phyloP scores from a whole-genome alignment of 2,797 vertebrate genomes.

The Artibeus jamaicensis region DNA sequence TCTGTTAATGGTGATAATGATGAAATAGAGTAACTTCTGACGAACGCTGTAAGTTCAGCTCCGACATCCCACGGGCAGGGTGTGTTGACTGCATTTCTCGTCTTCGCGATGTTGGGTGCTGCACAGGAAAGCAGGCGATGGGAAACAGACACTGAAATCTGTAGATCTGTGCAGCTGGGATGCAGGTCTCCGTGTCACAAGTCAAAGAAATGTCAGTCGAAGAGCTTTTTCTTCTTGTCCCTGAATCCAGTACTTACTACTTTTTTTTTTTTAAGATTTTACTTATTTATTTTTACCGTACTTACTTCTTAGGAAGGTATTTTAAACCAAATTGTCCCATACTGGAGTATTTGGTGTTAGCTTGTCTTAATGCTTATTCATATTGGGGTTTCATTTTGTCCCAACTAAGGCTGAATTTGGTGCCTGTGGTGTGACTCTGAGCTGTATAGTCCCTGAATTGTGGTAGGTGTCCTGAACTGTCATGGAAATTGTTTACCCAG shows the following conservation, averaged over 20 bases:
- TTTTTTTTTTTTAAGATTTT: not conserved
- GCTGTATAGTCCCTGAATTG: not conserved
- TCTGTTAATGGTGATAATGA: not conserved
- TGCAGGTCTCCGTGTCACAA: not conserved
- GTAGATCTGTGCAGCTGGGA: not conserved
- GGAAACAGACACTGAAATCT: not conserved
- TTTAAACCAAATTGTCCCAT: not conserved
- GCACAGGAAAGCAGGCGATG: slow-evolving; percentile 48
- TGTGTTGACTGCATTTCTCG: slow-evolving; percentile 46
- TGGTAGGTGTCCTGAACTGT: not conserved
- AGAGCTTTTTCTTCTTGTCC: slow-evolving; percentile 24
- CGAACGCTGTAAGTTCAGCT: slow-evolving; percentile 57
- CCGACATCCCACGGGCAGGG: slow-evolving; percentile 40
- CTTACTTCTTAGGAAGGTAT: slow-evolving; percentile 21
- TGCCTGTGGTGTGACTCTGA: not conserved
- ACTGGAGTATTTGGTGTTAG: not conserved
- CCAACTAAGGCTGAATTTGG: not conserved
- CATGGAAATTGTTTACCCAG: slow-evolving; percentile 32
- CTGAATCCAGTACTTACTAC: not conserved
- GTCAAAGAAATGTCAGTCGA: slow-evolving; percentile 20
- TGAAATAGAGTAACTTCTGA: slow-evolving; percentile 62
- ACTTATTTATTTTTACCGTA: not conserved
- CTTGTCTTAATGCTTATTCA: not conserved
- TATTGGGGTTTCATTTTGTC: slow-evolving; percentile 12
- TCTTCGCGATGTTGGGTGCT: slow-evolving; percentile 40